A percentile compares a stretch with the other conserved stretches of the same genome.
Conservation (phyloP, 2,797 vertebrate species). For the Bryconaethiops microstoma region DNA sequence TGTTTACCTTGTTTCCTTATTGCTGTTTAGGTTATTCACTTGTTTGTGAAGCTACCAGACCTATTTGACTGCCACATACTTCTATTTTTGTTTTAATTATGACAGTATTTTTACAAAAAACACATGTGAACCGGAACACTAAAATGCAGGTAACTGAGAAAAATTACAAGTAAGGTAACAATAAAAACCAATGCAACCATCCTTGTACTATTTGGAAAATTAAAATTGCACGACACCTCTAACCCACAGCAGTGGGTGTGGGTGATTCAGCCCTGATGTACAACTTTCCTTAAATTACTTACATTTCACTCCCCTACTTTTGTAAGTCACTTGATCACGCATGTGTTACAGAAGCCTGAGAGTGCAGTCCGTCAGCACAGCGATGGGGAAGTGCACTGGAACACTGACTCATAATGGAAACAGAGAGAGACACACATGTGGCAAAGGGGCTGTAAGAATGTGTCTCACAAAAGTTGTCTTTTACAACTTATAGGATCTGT, state of each 20-base stretch:
- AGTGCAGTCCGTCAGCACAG: background rate
- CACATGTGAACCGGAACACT: too few relatives aligned
- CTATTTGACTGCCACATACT: too few relatives aligned
- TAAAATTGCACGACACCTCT: background rate
- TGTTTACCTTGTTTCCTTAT: too few relatives aligned
- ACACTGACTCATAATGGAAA: constrained; percentile 43
- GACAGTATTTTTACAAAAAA: too few relatives aligned
- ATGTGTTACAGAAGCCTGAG: background rate
- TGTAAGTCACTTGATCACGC: constrained; percentile 1
- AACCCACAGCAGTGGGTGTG: background rate
- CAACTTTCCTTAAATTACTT: constrained; percentile 18
- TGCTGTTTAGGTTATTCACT: too few relatives aligned
- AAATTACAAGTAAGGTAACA: too few relatives aligned
- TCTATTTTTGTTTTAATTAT: too few relatives aligned
- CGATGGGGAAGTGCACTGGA: constrained; percentile 25
- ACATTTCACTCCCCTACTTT: constrained; percentile 1
- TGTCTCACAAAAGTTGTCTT: background rate
- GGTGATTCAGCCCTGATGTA: background rate
- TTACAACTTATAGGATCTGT: background rate
- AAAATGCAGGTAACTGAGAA: too few relatives aligned
- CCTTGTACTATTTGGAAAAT: background rate
- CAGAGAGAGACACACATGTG: background rate
- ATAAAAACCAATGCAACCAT: background rate
- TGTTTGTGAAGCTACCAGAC: too few relatives aligned
- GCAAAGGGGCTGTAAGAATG: background rate